Evolutionary conservation across 2,797 vertebrate genomes (phyloP), one percentile per base, ranked within the genome.

Genomic region (Poeciliopsis presidionis): DNA sequence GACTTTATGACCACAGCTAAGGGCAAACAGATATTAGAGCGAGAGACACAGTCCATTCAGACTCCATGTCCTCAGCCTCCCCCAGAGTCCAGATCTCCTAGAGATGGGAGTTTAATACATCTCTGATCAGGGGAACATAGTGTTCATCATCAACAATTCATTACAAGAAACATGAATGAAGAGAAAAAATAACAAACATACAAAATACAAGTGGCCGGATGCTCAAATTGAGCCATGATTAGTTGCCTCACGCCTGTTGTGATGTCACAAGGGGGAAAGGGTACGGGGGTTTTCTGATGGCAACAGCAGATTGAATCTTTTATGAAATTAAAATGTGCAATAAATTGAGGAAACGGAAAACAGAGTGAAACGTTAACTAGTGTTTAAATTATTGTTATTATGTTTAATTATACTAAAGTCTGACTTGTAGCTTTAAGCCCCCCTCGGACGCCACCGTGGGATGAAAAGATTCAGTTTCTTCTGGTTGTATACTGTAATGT

Each of bases 401-500:
- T 45, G 9, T 43, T n/a, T n/a, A 13, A 70, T 45, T 45, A 13
- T 2, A 14, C 22, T 25, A 12, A 41, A 13, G 11, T 65, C 63
- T 67, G 63, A 28, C 63, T 67, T 36, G 36, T 41, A 67, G 20
- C 63, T 67, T 11, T 41, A 41, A 67, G 7, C 5, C 25, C 25
- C 25, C 12, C n/a, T 43, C 22, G 14, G 39, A 41, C 14, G 36
- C 65, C 25, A 45, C 25, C 0, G 2, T 16, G 39, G 41, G 39
- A 70, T 70, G 39, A 43, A 70, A 41, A 70, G 67, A 5, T 87
- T 82, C 57, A 71, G 79, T 81, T 81, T 76, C 76, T 59, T 41
- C 45, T 77, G 71, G 57, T 76, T 82, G 36, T 53, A 77, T 75
- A 83, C 81, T 80, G 69, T 41, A 82, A 90, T 86, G 84, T 83